These are phyloP conservation scores for Callipepla squamata DNA, from an alignment of 2,113 vertebrate species.

Conservation along the genomic window DNA sequence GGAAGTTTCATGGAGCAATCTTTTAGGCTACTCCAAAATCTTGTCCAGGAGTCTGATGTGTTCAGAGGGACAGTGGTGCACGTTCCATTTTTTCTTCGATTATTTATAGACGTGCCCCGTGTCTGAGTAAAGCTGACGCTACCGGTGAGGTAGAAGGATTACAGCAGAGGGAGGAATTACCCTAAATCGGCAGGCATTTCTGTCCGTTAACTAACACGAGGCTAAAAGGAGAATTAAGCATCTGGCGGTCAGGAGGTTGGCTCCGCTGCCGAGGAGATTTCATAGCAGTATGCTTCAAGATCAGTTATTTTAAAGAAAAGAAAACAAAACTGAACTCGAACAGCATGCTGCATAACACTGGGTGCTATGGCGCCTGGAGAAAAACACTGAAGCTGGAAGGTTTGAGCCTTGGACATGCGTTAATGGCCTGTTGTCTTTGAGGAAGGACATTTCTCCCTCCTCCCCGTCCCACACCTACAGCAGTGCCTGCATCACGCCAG, in stretches of 20 bases:
- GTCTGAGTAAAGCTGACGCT: constrained; percentile 2
- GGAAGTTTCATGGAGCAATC: neutral
- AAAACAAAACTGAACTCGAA: neutral
- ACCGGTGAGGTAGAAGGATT: neutral
- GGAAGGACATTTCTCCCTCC: neutral
- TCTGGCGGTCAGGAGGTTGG: neutral
- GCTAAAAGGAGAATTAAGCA: neutral
- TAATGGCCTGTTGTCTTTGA: neutral
- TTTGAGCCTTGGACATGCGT: neutral
- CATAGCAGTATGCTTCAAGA: neutral
- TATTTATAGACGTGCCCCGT: neutral
- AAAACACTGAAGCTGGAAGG: neutral
- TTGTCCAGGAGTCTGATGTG: fast-evolving
- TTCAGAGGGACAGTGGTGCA: neutral
- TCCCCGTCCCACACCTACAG: neutral
- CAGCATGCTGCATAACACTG: neutral
- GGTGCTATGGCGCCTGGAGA: neutral
- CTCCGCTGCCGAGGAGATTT: neutral
- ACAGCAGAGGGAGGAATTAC: constrained; percentile 2
- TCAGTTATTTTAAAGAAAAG: neutral
- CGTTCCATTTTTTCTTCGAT: constrained; percentile 20
- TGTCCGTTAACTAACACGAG: neutral
- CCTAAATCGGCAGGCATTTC: neutral
- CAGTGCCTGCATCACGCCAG: fast-evolving
- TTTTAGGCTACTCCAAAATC: neutral